Evolutionary conservation across 2,797 vertebrate genomes (phyloP).

Genomic region (Arremon brunneinucha): DNA sequence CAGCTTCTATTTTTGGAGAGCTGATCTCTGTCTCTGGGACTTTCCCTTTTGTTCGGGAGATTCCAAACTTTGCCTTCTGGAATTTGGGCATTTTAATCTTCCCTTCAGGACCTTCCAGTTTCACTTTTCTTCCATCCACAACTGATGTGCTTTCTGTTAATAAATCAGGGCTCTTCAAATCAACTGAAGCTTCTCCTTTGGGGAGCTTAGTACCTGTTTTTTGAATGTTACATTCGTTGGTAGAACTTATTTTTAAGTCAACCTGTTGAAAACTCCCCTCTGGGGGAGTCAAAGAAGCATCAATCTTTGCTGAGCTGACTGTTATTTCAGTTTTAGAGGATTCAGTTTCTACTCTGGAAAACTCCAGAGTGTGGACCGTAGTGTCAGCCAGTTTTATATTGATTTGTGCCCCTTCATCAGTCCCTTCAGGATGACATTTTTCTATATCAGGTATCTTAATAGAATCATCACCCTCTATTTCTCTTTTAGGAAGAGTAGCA

Average conservation of each 20-base stretch:
- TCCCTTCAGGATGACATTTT: constrained; percentile 6
- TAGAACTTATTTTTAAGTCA: not conserved
- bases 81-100: constrained; percentile 54
- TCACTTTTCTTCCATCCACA: not conserved
- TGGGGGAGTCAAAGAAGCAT: not conserved
- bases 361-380: not conserved
- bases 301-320: not conserved
- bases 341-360: constrained; percentile 5
- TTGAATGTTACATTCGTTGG: not conserved
- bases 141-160: not conserved
- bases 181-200: not conserved
- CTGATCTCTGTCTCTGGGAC: not conserved
- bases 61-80: constrained; percentile 72
- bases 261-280: not conserved
- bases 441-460: constrained; percentile 50
- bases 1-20: not conserved
- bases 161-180: not conserved
- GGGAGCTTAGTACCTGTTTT: constrained; percentile 17
- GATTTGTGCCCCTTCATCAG: constrained; percentile 44
- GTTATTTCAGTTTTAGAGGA: not conserved
- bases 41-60: constrained; percentile 42
- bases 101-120: constrained; percentile 28
- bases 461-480: not conserved
- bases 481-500: not conserved
- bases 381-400: constrained; percentile 29